Evolutionary conservation across 2,113 vertebrate genomes (phyloP).

Genomic region (Oncorhynchus masou): DNA sequence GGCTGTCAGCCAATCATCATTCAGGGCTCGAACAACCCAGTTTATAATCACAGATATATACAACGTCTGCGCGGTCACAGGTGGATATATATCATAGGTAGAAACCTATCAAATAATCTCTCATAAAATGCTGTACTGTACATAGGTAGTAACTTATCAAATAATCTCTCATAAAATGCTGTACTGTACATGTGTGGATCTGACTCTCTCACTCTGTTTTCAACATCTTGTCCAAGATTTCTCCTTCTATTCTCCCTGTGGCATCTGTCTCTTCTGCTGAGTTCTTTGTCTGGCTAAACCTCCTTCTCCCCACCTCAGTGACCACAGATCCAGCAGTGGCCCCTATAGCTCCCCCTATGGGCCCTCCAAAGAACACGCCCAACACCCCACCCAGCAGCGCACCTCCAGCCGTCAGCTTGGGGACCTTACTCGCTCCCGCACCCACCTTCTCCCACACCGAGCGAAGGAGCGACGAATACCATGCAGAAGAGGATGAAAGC

Average conservation of each 20-base stretch:
- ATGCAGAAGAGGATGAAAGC: constrained; percentile 25
- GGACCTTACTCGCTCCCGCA: constrained; percentile 45
- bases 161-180: no score
- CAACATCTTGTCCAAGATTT: constrained; percentile 34
- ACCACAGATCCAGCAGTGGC: constrained; percentile 61
- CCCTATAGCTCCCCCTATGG: constrained; percentile 68
- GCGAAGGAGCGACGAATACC: constrained; percentile 52
- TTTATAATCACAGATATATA: neutral
- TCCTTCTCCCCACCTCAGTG: constrained; percentile 64
- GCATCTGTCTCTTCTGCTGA: constrained; percentile 2
- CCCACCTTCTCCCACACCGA: constrained; percentile 54
- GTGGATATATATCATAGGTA: neutral
- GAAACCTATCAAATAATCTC: no score
- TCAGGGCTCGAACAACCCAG: no score
- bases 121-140: no score
- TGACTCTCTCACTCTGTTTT: constrained; percentile 54
- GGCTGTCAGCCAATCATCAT: no score
- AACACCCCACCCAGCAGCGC: constrained; percentile 68
- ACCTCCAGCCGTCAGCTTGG: constrained; percentile 53
- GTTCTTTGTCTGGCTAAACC: constrained; percentile 38
- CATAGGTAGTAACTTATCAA: no score
- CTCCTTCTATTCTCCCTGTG: constrained; percentile 3
- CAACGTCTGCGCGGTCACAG: neutral
- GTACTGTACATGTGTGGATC: no score
- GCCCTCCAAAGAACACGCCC: constrained; percentile 65